Conservation (phyloP, 2,113 vertebrate species). For the Rhineura floridana region DNA sequence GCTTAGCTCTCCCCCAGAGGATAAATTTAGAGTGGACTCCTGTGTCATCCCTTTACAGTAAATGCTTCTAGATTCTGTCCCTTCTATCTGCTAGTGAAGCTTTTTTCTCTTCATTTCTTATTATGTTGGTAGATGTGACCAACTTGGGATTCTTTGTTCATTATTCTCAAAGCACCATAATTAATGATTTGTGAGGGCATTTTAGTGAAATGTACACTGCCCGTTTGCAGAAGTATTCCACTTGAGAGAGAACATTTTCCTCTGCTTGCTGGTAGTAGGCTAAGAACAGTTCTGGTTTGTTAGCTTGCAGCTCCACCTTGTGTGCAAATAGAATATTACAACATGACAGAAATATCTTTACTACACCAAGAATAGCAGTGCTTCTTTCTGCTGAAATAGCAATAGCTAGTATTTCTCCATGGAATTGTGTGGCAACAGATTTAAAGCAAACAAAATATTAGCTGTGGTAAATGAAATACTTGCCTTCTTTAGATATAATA, state of each 20-base stretch:
- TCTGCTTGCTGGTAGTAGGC: neutral
- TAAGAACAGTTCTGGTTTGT: slow-evolving; percentile 5
- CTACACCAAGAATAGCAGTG: neutral
- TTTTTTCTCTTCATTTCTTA: neutral
- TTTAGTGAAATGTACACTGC: neutral
- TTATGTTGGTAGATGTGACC: neutral
- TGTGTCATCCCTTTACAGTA: neutral
- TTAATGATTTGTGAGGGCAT: neutral
- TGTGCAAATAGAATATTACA: slow-evolving; percentile 44
- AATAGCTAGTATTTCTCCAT: neutral
- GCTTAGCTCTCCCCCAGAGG: neutral
- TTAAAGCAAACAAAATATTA: accelerated
- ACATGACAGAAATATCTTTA: neutral
- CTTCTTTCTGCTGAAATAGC: neutral
- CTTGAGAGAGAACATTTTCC: neutral
- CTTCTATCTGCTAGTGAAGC: neutral
- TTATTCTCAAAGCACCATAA: neutral
- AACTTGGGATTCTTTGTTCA: neutral
- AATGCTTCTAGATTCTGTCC: neutral
- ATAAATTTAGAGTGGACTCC: neutral
- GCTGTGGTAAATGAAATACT: neutral
- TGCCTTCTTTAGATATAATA: neutral
- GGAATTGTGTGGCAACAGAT: accelerated
- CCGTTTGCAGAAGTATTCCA: neutral
- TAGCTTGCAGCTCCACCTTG: slow-evolving; percentile 58